phyloP scores from a whole-genome alignment of 2,888 invertebrate genomes.

The Megastigmus dorsalis region DNA sequence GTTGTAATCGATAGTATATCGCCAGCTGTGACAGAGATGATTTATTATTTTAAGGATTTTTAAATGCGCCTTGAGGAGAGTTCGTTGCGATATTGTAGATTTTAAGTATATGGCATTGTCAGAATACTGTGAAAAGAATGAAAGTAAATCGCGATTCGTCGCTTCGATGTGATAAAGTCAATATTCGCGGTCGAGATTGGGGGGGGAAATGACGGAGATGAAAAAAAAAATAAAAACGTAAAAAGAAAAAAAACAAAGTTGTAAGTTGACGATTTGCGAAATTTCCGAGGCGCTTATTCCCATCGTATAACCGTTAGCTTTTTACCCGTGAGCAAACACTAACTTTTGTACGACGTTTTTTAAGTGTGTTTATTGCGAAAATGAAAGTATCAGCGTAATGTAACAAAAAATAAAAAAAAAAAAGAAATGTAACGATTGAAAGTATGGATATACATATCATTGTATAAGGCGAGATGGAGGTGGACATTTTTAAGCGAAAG shows the following conservation, averaged over 20 bases:
- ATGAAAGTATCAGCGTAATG: constrained; percentile 33
- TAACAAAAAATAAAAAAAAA: too few relatives aligned
- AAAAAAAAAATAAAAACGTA: too few relatives aligned
- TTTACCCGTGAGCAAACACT: constrained; percentile 33
- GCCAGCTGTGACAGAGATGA: constrained; percentile 48
- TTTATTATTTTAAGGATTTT: constrained; percentile 50
- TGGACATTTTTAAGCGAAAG: constrained; percentile 4
- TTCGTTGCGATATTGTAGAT: constrained; percentile 41
- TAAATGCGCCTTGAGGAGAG: constrained; percentile 20
- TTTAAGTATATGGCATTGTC: constrained; percentile 48
- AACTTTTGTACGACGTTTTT: constrained; percentile 49
- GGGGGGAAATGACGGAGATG: too few relatives aligned
- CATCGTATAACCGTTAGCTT: constrained; percentile 42
- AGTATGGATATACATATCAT: constrained; percentile 51
- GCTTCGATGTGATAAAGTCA: constrained; percentile 54
- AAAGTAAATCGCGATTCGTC: constrained; percentile 46
- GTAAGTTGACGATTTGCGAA: constrained; percentile 36
- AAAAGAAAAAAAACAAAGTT: constrained; percentile 13
- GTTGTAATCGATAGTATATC: constrained; percentile 41
- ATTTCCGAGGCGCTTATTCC: constrained; percentile 54
- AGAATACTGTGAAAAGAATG: constrained; percentile 15
- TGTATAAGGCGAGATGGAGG: constrained; percentile 1
- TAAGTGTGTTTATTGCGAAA: constrained; percentile 42
- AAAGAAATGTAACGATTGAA: constrained; percentile 39
- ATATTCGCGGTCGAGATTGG: constrained; percentile 44